Base-by-base conservation (phyloP, 1,140 invertebrate species). In the Physella acuta region DNA sequence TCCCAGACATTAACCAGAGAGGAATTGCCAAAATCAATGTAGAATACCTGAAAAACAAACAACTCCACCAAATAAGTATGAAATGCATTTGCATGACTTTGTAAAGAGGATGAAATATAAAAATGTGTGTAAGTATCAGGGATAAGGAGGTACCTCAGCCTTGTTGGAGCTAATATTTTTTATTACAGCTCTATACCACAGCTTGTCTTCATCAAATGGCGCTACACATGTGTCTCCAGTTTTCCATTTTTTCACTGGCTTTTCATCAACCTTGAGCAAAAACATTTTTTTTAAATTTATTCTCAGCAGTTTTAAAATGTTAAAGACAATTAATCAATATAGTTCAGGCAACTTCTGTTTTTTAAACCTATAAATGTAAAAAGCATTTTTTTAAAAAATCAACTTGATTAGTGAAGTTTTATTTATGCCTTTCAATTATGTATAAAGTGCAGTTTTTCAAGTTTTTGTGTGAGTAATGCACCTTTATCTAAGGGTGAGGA, bases 11-110 rank as follows among this genome's bases (percentile, higher is more conserved):
- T 44, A 3, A 68, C 66, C 53, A 34, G 49, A 5, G 34, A 34
- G 49, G 37, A 53, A 39, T 68, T 68, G 39, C 66, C 66, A 68
- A 59, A 68, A 34, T 68, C 66, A 17, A 68, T 31, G 39, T 60
- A 68, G 1, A 4, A 28, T 14, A 68, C 66, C 66, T 68, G 37
- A n/a, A n/a, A n/a, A n/a, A n/a, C n/a, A n/a, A n/a, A n/a, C n/a
- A n/a, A n/a, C n/a, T n/a, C n/a, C n/a, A n/a, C n/a, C n/a, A n/a
- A n/a, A n/a, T n/a, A n/a, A n/a, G n/a, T n/a, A n/a, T n/a, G n/a
- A n/a, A n/a, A n/a, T n/a, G n/a, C n/a, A n/a, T n/a, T n/a, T n/a
- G n/a, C n/a, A 44, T 11, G 39, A 20, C 39, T 60, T 34, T 60
- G 24, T 34, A 5, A 3, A 30, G 33, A 34, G 26, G 33, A 60